Evolutionary conservation across 2,113 vertebrate genomes (phyloP).

Genomic region (Ptyas mucosa): DNA sequence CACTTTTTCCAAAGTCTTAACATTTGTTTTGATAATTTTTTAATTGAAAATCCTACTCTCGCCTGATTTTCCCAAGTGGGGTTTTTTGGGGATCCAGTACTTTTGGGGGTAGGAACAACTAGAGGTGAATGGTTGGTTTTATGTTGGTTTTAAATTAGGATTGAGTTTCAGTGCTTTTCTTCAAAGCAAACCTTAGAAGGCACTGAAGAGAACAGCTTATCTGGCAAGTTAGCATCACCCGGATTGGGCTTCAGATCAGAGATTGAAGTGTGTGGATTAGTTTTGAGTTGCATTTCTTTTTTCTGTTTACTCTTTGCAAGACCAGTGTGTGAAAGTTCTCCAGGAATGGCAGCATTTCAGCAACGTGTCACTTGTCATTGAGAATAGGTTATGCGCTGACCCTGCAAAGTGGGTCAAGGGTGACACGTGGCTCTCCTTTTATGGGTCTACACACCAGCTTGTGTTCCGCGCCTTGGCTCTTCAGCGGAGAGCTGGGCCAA

Average conservation of each 20-base stretch:
- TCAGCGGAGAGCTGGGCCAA: background rate
- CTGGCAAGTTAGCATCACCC: background rate
- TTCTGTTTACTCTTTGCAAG: background rate
- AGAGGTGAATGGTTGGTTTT: background rate
- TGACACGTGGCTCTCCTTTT: background rate
- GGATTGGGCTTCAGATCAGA: background rate
- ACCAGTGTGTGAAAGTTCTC: background rate
- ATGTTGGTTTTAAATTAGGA: background rate
- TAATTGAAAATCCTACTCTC: background rate
- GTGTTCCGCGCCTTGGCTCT: background rate
- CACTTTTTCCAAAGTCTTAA: background rate
- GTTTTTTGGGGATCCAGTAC: background rate
- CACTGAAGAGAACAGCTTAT: background rate
- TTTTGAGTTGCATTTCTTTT: background rate
- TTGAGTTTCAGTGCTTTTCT: background rate
- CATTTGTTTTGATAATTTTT: background rate
- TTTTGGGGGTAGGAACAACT: background rate
- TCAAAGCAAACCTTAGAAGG: background rate
- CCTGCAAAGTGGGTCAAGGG: background rate
- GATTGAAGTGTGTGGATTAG: background rate
- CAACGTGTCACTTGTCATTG: constrained; percentile 39
- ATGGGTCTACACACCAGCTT: background rate
- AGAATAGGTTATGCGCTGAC: background rate
- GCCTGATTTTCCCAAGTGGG: background rate
- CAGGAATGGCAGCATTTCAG: constrained; percentile 48